Base-by-base conservation (phyloP, 2,797 vertebrate genomes). In the Pygocentrus nattereri region DNA sequence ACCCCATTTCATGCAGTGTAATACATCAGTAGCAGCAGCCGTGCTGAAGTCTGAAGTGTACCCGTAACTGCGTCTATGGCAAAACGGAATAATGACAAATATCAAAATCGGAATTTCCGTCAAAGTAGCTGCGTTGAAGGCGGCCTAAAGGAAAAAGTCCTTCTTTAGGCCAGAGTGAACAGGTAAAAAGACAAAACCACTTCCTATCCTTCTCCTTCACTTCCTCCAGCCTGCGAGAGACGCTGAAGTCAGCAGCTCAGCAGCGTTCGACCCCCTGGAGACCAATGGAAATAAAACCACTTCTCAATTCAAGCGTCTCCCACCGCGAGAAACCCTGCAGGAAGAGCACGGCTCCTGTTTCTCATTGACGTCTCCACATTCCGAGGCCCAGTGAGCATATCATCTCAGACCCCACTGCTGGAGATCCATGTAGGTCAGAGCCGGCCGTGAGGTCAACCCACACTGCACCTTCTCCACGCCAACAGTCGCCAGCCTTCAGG, bases 141-240 rank as follows among this genome's bases (percentile, higher is more conserved):
- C 71, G 49, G 54, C 31, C 74, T 68, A 61, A 38, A 82, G 74
- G 67, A 82, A 86, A 81, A 82, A 80, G 56, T 64, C 84, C 86
- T 75, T 71, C 71, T 64, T n/a, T 31, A 61, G 49, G 16, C 49
- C 38, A 75, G 49, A 27, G 10, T 13, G n/a, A 27, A 69, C 21
- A 68, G 50, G n/a, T 58, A 69, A 81, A 88, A 85, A 91, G 90
- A 92, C 87, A 92, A 88, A 90, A 90, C 85, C 71, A 91, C 93
- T 93, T 93, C 91, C 92, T 91, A 87, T 88, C 90, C 88, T 87
- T 81, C 58, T 84, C 87, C 78, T 85, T 87, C 86, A 88, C n/a
- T 74, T 19, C 50, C 54, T 59, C 50, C 38, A 16, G 61, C 23
- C 59, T 34, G 88, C 90, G 52, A 70, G 41, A 74, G 74, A 71